Conservation (phyloP, 2,888 invertebrate genomes). For the Lottia gigantea region DNA sequence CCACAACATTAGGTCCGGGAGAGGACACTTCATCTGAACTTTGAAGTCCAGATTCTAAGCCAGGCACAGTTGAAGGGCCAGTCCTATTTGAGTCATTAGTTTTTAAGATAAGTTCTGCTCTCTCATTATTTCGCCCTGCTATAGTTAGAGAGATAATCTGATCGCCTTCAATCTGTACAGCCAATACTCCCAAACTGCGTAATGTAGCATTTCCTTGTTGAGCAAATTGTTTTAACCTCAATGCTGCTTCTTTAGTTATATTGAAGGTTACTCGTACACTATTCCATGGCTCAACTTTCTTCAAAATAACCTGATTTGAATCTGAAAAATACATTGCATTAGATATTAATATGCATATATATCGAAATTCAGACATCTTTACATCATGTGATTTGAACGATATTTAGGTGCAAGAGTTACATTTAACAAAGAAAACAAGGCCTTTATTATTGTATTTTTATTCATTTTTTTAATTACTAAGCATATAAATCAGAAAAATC, state of each 20-base stretch:
- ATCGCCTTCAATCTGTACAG: slow-evolving; percentile 84
- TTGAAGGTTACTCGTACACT: slow-evolving; percentile 97
- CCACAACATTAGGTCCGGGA: slow-evolving; percentile 62
- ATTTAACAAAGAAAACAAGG: too few relatives aligned
- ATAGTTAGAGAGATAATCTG: slow-evolving; percentile 76
- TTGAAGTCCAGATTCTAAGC: slow-evolving; percentile 12
- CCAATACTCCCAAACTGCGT: slow-evolving; percentile 91
- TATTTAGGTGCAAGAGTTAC: too few relatives aligned
- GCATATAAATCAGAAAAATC: too few relatives aligned
- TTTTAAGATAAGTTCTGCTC: slow-evolving; percentile 73
- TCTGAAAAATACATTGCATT: slow-evolving; percentile 52
- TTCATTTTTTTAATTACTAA: too few relatives aligned
- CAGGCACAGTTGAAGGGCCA: slow-evolving; percentile 24
- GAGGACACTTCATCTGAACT: slow-evolving; percentile 33
- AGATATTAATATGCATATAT: background rate
- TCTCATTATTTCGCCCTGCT: slow-evolving; percentile 76
- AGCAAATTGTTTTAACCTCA: slow-evolving; percentile 89
- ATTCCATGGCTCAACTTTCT: slow-evolving; percentile 97
- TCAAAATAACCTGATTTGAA: slow-evolving; percentile 74
- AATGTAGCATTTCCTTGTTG: slow-evolving; percentile 86
- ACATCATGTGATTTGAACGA: too few relatives aligned
- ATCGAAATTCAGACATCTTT: too few relatives aligned
- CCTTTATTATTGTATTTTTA: too few relatives aligned
- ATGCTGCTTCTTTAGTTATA: slow-evolving; percentile 95
- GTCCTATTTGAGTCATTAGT: slow-evolving; percentile 44